Base-by-base conservation (phyloP, 2,888 invertebrate genomes). In the Scaptodrosophila latifasciaeformis region DNA sequence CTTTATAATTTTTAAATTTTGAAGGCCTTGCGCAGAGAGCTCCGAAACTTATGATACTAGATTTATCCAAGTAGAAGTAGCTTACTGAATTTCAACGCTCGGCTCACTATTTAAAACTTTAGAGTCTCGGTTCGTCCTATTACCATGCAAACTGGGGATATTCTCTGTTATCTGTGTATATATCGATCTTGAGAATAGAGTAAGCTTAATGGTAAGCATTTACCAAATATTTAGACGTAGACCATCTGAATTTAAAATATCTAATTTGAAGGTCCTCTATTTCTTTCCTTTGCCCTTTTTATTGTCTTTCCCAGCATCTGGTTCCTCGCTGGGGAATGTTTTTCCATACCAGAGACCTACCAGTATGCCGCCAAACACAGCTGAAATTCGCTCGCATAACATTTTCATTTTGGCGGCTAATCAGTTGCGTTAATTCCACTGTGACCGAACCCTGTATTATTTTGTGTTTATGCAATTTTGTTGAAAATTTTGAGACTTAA, bases 291-390 rank as follows among this genome's bases (percentile, higher is more conserved):
- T 15, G 9, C 21, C 46, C 24, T 52, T 39, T 6, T 48, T 40
- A 5, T 44, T 27, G 3, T 54, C 47, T 2, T 10, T 30, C 2
- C n/a, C 43, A 7, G 24, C 6, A 1, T 37, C 7, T 1, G 53
- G 42, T 1, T 45, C 17, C 1, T 56, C 17, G 0, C 15, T 40
- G 5, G 70, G 67, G 7, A 71, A 75, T 0, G 62, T 70, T 15
- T 70, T 62, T 0, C 45, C 58, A 19, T 74, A 77, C 75, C 75
- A 75, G 10, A 66, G 30, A 1, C 77, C 77, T 0, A 68, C 74
- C 13, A 75, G 2, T 1, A 66, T 0, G 6, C 75, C 75, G 9
- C 53, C 77, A 3, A 67, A 30, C 0, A 67, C 35, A 1, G 77
- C 63, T 2, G 67, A 60, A 13, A 75, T 15, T 2, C 75, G 67